These are phyloP conservation scores for Villa cingulata DNA, from an alignment of 2,888 invertebrate genomes.

Conservation along the genomic window DNA sequence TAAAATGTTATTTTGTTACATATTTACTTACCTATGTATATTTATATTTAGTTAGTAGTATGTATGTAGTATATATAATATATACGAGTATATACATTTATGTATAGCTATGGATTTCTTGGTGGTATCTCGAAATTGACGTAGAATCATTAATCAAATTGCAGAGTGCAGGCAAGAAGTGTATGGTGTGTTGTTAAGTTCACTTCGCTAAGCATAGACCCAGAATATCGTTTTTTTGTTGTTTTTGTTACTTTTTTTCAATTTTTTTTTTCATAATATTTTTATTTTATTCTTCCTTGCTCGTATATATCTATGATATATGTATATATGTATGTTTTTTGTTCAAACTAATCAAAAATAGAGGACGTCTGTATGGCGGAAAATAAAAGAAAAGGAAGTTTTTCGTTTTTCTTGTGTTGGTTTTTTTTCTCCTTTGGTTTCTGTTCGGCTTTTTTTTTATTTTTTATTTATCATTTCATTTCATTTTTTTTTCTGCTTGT, in stretches of 20 bases:
- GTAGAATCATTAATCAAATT: slow-evolving; percentile 36
- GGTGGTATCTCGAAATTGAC: slow-evolving; percentile 30
- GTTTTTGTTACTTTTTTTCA: not conserved
- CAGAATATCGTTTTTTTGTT: not conserved
- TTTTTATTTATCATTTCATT: not conserved
- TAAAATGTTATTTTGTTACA: too few species aligned
- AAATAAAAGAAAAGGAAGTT: not conserved
- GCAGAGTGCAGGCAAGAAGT: slow-evolving; percentile 30
- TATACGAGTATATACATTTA: not conserved
- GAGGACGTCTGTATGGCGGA: slow-evolving; percentile 5
- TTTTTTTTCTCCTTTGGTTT: not conserved
- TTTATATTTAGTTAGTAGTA: too few species aligned
- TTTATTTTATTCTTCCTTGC: not conserved
- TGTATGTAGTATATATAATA: not conserved
- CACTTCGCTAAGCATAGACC: slow-evolving; percentile 6
- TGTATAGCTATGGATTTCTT: slow-evolving; percentile 18
- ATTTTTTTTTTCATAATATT: not conserved
- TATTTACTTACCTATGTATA: too few species aligned
- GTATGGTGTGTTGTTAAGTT: slow-evolving; percentile 3
- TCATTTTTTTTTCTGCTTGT: not conserved
- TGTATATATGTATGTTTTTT: not conserved
- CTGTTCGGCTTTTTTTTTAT: not conserved
- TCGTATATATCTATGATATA: not conserved
- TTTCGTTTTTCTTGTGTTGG: not conserved
- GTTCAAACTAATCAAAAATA: slow-evolving; percentile 7